Percentiles rank a stretch among this genome's conserved stretches.
Evolutionary conservation across 2,797 vertebrate species (phyloP).

Genomic region (Hippopotamyrus pictus): DNA sequence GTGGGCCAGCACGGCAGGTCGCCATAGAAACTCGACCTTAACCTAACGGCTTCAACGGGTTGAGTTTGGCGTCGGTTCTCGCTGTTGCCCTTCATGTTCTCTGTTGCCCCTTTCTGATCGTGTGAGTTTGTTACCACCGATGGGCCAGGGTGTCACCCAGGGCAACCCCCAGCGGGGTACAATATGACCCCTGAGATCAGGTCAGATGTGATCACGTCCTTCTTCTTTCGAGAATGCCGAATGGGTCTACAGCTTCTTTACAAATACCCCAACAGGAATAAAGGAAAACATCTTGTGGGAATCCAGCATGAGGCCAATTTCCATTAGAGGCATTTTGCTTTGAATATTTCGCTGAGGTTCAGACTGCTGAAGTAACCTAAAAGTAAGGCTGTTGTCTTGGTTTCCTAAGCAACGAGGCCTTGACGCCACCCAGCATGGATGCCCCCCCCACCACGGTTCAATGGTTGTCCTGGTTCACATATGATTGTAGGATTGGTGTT

Average conservation of each 20-base stretch:
- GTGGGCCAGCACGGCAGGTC: neutral
- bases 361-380: conserved; percentile 27
- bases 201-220: neutral
- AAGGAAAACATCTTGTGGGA: neutral
- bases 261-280: neutral
- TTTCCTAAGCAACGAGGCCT: conserved; percentile 40
- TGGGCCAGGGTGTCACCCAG: neutral
- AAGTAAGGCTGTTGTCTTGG: conserved; percentile 35
- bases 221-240: neutral
- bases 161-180: neutral
- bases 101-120: neutral
- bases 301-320: neutral
- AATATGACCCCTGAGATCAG: neutral
- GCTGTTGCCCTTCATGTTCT: neutral
- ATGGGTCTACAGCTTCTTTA: neutral
- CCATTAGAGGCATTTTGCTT: conserved; percentile 6
- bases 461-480: neutral
- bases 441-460: neutral
- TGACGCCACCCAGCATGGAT: neutral
- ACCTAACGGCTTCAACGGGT: neutral
- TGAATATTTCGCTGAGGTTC: conserved; percentile 21
- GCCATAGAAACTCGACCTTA: neutral
- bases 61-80: neutral
- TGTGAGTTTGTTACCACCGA: neutral
- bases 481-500: neutral